These are phyloP conservation scores for Ochropleura plecta DNA, from an alignment of 2,888 invertebrate genomes.

Conservation along the genomic window DNA sequence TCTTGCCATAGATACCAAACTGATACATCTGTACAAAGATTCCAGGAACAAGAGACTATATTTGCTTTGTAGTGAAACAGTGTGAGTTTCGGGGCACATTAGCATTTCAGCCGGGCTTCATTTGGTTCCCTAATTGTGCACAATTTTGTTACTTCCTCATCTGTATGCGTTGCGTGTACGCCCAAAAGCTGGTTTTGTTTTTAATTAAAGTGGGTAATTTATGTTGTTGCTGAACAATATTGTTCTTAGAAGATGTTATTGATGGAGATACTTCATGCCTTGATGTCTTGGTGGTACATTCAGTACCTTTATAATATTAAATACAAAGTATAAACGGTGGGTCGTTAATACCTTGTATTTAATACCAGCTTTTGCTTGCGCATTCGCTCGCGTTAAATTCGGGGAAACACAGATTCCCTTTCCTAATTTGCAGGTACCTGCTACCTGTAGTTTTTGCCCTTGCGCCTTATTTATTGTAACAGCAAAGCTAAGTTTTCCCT, in stretches of 20 bases:
- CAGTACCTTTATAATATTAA: no score
- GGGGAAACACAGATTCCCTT: no score
- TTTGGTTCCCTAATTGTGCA: slow-evolving; percentile 71
- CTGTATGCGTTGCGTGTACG: slow-evolving; percentile 63
- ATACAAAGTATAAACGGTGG: no score
- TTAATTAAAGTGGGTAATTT: slow-evolving; percentile 62
- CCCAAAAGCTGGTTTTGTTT: slow-evolving; percentile 59
- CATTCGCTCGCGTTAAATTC: no score
- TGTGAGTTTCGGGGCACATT: slow-evolving; percentile 64
- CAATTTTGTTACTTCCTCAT: slow-evolving; percentile 68
- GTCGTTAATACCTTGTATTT: no score
- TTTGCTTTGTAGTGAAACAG: slow-evolving; percentile 57
- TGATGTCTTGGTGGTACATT: background rate
- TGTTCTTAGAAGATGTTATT: slow-evolving; percentile 25
- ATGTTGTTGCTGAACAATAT: slow-evolving; percentile 7
- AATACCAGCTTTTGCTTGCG: no score
- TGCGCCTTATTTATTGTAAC: no score
- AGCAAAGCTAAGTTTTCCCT: no score
- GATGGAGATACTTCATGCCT: background rate
- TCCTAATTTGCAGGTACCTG: no score
- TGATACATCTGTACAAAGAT: slow-evolving; percentile 38
- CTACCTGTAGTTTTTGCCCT: no score
- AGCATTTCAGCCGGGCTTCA: slow-evolving; percentile 67
- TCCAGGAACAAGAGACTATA: slow-evolving; percentile 39
- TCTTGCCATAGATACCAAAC: slow-evolving; percentile 18